Percentiles rank a stretch among this genome's conserved stretches.
phyloP scores from a whole-genome alignment of 2,113 vertebrate species.

The Periophthalmodon schlosseri region DNA sequence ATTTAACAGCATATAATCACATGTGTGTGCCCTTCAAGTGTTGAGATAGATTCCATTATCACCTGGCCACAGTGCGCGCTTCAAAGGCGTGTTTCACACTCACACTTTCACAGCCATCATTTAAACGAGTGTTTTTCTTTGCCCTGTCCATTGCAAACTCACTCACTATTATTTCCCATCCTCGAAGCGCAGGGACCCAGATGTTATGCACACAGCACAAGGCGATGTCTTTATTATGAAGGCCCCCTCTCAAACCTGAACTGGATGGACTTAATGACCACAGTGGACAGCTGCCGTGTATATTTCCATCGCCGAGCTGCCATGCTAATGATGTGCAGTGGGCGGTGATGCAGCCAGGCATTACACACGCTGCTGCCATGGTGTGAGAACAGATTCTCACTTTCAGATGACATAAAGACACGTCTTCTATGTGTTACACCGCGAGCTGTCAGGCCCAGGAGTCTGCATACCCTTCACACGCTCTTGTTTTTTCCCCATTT shows the following conservation, averaged over 20 bases:
- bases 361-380: constrained; percentile 38
- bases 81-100: constrained; percentile 41
- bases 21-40: constrained; percentile 37
- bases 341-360: constrained; percentile 48
- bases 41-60: constrained; percentile 55
- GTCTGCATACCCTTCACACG: constrained; percentile 25
- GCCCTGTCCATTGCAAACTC: constrained; percentile 31
- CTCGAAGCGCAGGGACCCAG: constrained; percentile 18
- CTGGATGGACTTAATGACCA: constrained; percentile 15
- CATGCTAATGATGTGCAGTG: constrained; percentile 60
- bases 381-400: constrained; percentile 56
- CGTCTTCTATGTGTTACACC: constrained; percentile 35
- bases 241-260: not conserved
- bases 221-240: constrained; percentile 20
- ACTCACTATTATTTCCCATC: constrained; percentile 32
- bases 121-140: constrained; percentile 26
- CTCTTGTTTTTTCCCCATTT: constrained; percentile 23
- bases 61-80: constrained; percentile 37
- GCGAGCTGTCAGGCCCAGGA: constrained; percentile 39
- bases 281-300: constrained; percentile 34
- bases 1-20: constrained; percentile 13
- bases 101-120: constrained; percentile 27
- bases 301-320: constrained; percentile 19
- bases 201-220: constrained; percentile 31
- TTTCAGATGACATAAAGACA: constrained; percentile 49